Percentiles rank a stretch among this genome's conserved stretches.
These are phyloP conservation scores for Callospermophilus lateralis DNA, from an alignment of 2,113 vertebrate species.

Conservation along the genomic window DNA sequence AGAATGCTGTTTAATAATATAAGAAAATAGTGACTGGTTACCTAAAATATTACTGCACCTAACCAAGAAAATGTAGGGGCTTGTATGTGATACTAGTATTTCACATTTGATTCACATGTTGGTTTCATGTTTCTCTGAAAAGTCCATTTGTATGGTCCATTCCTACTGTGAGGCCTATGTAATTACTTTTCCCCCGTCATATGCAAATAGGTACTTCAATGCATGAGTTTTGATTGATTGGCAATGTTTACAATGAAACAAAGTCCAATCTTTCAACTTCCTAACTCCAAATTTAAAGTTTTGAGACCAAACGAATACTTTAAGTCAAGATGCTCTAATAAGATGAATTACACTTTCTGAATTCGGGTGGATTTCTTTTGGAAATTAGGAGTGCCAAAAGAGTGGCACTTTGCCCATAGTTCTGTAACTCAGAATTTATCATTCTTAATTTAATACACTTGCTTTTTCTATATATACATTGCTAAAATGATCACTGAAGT, in stretches of 20 bases:
- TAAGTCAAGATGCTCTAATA: slow-evolving; percentile 34
- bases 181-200: slow-evolving; percentile 8
- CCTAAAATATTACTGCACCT: background rate
- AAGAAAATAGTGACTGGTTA: background rate
- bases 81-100: background rate
- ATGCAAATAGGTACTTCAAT: slow-evolving; percentile 29
- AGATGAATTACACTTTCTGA: background rate
- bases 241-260: background rate
- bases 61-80: background rate
- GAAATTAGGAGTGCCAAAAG: background rate
- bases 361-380: background rate
- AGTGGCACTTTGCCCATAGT: background rate
- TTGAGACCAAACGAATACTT: slow-evolving; percentile 24
- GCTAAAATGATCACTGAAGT: slow-evolving; percentile 17
- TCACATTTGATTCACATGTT: background rate
- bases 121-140: background rate
- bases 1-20: background rate
- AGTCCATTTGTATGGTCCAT: background rate
- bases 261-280: background rate
- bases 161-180: background rate
- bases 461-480: background rate
- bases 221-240: background rate
- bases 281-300: slow-evolving; percentile 1
- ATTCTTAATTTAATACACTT: background rate
- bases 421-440: background rate